phyloP scores from a whole-genome alignment of 2,888 invertebrate genomes.

The Watsonalla binaria region DNA sequence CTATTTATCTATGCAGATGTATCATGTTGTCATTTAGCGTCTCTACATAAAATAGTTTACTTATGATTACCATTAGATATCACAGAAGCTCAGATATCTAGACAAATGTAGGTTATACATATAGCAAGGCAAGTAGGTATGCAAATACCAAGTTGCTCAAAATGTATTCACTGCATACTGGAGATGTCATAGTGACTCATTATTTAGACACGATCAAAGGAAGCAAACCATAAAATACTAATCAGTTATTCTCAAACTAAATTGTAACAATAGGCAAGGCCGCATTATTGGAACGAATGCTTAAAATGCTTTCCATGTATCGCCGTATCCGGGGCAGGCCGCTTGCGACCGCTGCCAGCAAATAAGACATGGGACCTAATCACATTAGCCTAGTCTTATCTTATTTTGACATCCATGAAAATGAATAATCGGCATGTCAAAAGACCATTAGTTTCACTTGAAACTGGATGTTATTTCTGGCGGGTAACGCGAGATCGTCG shows the following conservation, averaged over 20 bases:
- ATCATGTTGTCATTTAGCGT: too few relatives aligned
- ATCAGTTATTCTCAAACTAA: constrained; percentile 62
- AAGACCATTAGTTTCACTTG: constrained; percentile 62
- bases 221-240: constrained; percentile 34
- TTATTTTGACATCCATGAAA: constrained; percentile 36
- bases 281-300: constrained; percentile 56
- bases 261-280: constrained; percentile 58
- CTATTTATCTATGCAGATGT: too few relatives aligned
- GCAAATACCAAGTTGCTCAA: too few relatives aligned
- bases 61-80: too few relatives aligned
- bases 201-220: neutral
- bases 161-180: neutral
- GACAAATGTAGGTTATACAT: too few relatives aligned
- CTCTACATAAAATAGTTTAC: too few relatives aligned
- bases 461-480: constrained; percentile 49
- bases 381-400: constrained; percentile 47
- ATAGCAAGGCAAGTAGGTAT: too few relatives aligned
- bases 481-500: constrained; percentile 40
- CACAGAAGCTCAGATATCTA: too few relatives aligned
- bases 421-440: constrained; percentile 38
- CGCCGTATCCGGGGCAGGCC: constrained; percentile 60
- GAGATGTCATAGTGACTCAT: neutral
- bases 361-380: constrained; percentile 61
- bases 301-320: constrained; percentile 78
- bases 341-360: constrained; percentile 46